Percentiles rank a stretch among this genome's conserved stretches.
Conservation (phyloP, 2,797 vertebrate species). For the Xenops minutus region DNA sequence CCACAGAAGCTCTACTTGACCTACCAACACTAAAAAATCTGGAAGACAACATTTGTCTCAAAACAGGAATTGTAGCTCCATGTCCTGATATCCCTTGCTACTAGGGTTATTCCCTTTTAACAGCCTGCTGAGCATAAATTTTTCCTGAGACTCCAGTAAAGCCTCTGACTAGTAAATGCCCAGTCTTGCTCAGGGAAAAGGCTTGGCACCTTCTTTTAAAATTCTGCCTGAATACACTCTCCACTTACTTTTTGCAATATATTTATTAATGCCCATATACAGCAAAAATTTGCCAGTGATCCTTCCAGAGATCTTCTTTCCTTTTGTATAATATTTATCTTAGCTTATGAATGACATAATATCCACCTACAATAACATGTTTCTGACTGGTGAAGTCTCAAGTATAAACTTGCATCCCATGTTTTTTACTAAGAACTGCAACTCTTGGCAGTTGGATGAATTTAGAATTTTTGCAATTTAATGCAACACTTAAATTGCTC, state of each 20-base stretch:
- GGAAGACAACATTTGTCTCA: neutral
- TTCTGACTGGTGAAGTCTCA: neutral
- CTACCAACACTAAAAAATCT: neutral
- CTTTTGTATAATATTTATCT: neutral
- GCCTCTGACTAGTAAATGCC: neutral
- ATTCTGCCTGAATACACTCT: neutral
- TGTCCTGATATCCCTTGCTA: neutral
- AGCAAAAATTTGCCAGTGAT: neutral
- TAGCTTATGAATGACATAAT: neutral
- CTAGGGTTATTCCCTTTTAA: neutral
- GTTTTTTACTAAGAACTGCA: neutral
- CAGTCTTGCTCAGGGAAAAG: neutral
- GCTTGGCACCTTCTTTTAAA: neutral
- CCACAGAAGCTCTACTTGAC: neutral
- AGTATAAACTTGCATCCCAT: fast-evolving
- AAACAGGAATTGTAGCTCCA: neutral
- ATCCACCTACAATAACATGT: neutral
- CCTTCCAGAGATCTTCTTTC: neutral
- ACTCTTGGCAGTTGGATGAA: neutral
- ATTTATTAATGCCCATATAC: neutral
- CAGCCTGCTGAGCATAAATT: neutral
- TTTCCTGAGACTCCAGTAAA: neutral
- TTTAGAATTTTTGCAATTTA: neutral
- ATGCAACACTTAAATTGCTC: neutral
- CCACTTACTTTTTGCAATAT: neutral